Evolutionary conservation across 2,797 vertebrate species (phyloP).

Genomic region (Xerus rutilus): DNA sequence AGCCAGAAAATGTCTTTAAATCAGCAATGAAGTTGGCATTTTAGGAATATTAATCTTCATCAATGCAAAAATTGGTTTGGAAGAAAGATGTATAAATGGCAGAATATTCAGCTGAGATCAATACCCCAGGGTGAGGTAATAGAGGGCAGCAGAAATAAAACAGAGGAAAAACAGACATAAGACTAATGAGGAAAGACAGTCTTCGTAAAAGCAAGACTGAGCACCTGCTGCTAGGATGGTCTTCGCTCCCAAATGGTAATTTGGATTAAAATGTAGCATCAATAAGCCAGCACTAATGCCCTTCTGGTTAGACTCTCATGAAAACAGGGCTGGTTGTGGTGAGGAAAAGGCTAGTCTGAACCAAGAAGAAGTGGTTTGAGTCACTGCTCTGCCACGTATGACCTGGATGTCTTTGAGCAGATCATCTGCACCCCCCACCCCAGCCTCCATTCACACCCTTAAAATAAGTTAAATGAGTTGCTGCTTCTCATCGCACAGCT

Average conservation of each 20-base stretch:
- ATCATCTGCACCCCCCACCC: background rate
- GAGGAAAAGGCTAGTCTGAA: background rate
- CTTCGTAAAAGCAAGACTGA: background rate
- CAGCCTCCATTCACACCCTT: background rate
- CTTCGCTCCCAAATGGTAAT: background rate
- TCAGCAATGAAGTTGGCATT: background rate
- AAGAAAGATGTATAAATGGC: background rate
- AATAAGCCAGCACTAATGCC: background rate
- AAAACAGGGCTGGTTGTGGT: background rate
- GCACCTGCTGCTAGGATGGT: background rate
- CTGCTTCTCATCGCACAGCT: too few relatives aligned
- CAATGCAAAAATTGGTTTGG: background rate
- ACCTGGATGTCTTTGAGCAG: background rate
- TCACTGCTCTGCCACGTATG: background rate
- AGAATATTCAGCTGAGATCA: background rate
- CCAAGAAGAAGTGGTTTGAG: background rate
- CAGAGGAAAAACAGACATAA: background rate
- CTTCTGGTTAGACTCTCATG: background rate
- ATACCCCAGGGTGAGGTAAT: too few relatives aligned
- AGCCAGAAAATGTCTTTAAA: background rate
- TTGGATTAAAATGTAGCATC: background rate
- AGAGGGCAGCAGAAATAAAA: background rate
- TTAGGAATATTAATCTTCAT: background rate
- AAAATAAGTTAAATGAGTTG: conserved; percentile 9
- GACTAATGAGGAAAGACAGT: background rate